Evolutionary conservation across 2,113 vertebrate species (phyloP).

Genomic region (Rhynchomys soricoides): DNA sequence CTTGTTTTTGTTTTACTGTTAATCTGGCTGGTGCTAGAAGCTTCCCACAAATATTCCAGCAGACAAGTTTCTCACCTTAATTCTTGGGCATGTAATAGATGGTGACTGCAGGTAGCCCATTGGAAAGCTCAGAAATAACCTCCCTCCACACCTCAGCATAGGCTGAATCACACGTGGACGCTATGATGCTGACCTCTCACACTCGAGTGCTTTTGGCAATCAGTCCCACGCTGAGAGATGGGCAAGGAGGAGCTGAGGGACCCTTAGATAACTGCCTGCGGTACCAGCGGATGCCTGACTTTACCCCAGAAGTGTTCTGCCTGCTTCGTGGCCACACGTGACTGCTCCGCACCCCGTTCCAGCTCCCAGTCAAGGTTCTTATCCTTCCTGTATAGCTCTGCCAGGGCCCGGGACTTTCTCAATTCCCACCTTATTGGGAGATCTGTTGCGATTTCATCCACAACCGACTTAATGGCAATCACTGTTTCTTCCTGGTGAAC

Average conservation of each 20-base stretch:
- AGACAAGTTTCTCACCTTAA: background rate
- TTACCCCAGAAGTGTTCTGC: rapidly evolving
- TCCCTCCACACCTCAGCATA: background rate
- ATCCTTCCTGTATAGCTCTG: background rate
- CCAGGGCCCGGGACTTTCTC: background rate
- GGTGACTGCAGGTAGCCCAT: background rate
- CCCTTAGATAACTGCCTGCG: background rate
- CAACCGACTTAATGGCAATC: background rate
- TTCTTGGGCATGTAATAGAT: background rate
- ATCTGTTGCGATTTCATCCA: background rate
- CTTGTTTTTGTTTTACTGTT: background rate
- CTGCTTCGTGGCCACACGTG: background rate
- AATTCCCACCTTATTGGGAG: background rate
- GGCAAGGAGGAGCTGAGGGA: background rate
- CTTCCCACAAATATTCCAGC: conserved; percentile 4
- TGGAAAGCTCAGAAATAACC: background rate
- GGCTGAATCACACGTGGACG: background rate
- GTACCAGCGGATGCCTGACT: background rate
- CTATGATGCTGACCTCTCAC: background rate
- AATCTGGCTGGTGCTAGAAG: background rate
- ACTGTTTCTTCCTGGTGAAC: background rate
- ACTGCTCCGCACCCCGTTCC: too few species aligned
- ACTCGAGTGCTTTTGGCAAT: background rate
- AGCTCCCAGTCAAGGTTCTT: background rate
- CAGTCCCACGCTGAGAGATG: background rate